Base-by-base conservation (phyloP, 2,888 invertebrate genomes). In the Athalia cordata region DNA sequence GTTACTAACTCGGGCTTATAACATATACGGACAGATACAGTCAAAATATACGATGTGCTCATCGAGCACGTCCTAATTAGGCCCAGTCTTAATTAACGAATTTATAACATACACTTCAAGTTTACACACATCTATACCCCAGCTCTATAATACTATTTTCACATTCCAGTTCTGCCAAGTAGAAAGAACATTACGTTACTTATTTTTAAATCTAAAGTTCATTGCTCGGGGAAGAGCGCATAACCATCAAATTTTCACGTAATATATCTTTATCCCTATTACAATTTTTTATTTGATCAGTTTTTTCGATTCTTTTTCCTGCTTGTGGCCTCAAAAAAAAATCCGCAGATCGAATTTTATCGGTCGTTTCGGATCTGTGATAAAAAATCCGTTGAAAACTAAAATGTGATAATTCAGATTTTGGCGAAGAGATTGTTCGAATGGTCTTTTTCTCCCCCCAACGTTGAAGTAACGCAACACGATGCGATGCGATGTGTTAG, bases 51-150 rank as follows among this genome's bases (percentile, higher is more conserved):
- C 72, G 57, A 59, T 13, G 59, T 57, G 72, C 57, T 4, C 6
- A 7, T 29, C 8, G 49, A 5, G 29, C 68, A 43, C 50, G 52
- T 72, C 59, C 57, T 59, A 72, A 72, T 72, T 72, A 57, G 57
- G 15, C 59, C 47, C 47, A 11, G 47, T 72, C 72, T 72, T 72
- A 72, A 72, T 72, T 72, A 72, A 72, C 72, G 72, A 72, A 72
- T 59, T 72, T 72, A 72, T 57, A 72, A 72, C 72, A 72, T 15
- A 52, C 52, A 45, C 6, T 55, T 55, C 9, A 6, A 15, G 15
- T 55, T 4, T 55, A 52, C 8, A 11, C 11, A 52, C 52, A 52
- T 7, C 8, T 52, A 52, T 7, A n/a, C 55, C 9, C 3, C 7
- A 4, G 7, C n/a, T 11, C 7, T 59, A 47, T 29, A 11, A 55